phyloP scores from a whole-genome alignment of 1,140 invertebrate genomes.

The Cydia amplana region DNA sequence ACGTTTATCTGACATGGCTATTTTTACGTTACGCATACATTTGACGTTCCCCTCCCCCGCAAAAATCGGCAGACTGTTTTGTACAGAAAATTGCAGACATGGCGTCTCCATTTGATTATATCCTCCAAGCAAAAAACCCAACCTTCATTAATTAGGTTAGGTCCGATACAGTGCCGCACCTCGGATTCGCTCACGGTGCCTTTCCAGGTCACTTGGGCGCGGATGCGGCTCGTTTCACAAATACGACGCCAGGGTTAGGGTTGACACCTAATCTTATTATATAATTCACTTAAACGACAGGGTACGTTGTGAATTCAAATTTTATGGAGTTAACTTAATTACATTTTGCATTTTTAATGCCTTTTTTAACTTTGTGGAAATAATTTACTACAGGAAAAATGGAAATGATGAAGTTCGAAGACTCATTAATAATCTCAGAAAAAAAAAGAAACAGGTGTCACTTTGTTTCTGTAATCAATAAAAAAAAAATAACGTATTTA shows the following conservation, averaged over 20 bases:
- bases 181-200: background rate
- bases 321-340: background rate
- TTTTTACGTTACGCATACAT: too few relatives aligned
- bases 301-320: background rate
- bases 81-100: too few relatives aligned
- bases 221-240: slow-evolving; percentile 10
- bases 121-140: too few relatives aligned
- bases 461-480: too few relatives aligned
- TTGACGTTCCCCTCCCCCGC: too few relatives aligned
- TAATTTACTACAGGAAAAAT: background rate
- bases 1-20: too few relatives aligned
- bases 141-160: slow-evolving; percentile 1
- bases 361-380: background rate
- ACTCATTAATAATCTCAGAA: background rate
- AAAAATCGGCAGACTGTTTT: too few relatives aligned
- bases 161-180: background rate
- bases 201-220: background rate
- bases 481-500: too few relatives aligned
- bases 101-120: too few relatives aligned
- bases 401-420: background rate
- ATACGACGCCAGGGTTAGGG: background rate
- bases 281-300: background rate
- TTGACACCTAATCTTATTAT: slow-evolving; percentile 7
- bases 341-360: background rate
- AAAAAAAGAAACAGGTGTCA: too few relatives aligned